Conservation (phyloP, 2,888 invertebrate genomes). For the Agrotis puta region DNA sequence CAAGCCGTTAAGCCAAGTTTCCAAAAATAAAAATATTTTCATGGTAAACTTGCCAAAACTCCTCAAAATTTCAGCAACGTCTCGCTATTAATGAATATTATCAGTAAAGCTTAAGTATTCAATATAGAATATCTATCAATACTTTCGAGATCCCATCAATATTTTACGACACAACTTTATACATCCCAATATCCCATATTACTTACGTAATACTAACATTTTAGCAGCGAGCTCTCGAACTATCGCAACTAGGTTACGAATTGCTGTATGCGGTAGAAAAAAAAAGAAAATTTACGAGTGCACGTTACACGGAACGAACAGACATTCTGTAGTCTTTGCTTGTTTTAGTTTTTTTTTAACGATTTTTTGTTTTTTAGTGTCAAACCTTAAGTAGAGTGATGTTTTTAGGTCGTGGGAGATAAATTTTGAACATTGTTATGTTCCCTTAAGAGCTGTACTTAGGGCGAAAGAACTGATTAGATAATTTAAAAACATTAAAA, state of each 20-base stretch:
- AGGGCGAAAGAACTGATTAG: too few species aligned
- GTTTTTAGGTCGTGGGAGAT: too few species aligned
- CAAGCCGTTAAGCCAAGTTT: too few species aligned
- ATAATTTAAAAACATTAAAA: too few species aligned
- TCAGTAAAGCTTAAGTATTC: background rate
- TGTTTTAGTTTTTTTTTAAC: background rate
- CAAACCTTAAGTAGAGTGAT: background rate
- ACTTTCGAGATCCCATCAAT: too few species aligned
- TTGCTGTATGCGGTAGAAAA: slow-evolving; percentile 29
- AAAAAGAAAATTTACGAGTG: slow-evolving; percentile 39
- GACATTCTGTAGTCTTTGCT: slow-evolving; percentile 24
- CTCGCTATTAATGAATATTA: background rate
- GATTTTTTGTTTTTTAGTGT: background rate
- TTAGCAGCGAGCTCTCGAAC: slow-evolving; percentile 28
- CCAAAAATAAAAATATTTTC: too few species aligned
- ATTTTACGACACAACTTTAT: slow-evolving; percentile 12
- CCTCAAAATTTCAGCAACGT: background rate
- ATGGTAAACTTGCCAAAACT: background rate
- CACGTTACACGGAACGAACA: slow-evolving; percentile 21
- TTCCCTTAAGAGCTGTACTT: too few species aligned
- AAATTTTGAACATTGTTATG: too few species aligned
- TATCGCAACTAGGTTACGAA: slow-evolving; percentile 50
- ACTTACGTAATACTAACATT: background rate
- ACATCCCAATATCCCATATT: background rate
- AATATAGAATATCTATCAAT: background rate